Base-by-base conservation (phyloP, 1,140 invertebrate genomes). In the Dufourea novaeangliae region DNA sequence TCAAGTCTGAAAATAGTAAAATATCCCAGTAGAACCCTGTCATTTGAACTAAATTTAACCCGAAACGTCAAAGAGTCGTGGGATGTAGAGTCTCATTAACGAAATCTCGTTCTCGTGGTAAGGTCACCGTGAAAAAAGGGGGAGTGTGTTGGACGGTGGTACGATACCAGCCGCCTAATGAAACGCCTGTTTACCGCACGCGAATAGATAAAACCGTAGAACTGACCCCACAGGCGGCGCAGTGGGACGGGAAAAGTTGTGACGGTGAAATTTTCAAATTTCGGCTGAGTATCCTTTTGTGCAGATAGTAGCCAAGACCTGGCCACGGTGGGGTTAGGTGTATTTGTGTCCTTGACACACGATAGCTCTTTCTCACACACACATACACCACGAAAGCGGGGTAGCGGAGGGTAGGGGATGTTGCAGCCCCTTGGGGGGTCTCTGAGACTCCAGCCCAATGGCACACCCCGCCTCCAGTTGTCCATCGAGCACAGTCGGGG, bases 401-500 rank as follows among this genome's bases (percentile, higher is more conserved):
- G 78, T n/a, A 27, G 34, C n/a, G 59, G 59, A 37, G 76, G 79
- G 74, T 75, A 81, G 84, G 84, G 71, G 79, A 85, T 79, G 84
- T 84, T 85, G 83, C 83, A 85, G 79, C 66, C 67, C 50, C n/a
- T n/a, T n/a, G n/a, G 41, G 27, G 71, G 74, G 74, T n/a, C n/a
- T n/a, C 52, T 74, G 74, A 64, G 75, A 78, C 73, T 68, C 79
- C 78, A 67, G 50, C 57, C 64, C 79, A 69, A 78, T 77, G 66
- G 79, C 54, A 78, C 57, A 85, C 64, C 68, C 79, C 83, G 63
- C 84, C 67, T 82, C 76, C 69, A 86, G 84, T 86, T 81, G 83
- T 70, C 80, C 83, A 86, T 85, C 84, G 84, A 85, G 56, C 83
- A 85, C 80, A 74, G 84, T 59, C 72, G 83, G 22, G 71, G 79